Base-by-base conservation (phyloP, 2,113 vertebrate genomes). In the Albula goreensis region DNA sequence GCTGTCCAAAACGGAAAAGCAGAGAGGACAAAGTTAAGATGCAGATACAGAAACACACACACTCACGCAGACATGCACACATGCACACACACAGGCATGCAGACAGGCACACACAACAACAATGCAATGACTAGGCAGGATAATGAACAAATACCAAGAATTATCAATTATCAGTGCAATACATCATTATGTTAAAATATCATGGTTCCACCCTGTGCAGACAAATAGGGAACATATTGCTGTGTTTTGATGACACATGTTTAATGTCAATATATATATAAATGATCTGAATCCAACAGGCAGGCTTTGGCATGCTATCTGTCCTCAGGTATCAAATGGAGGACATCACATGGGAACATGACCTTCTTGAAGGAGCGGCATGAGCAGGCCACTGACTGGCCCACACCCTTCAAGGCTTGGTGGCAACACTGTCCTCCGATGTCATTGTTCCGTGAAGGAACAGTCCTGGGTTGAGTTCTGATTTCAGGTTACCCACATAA, bases 1-100 rank as follows among this genome's bases (percentile, higher is more conserved):
- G 87, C 98, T 99, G 88, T 50, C 83, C 41, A 89, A 19, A 83
- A 82, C 84, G 89, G 22, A 52, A 50, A 57, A 25, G 15, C 70
- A 60, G 5, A 2, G 74, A 51, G 57, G 85, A 11, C 85, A 52
- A 5, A 82, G 31, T 56, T 4, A 56, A 41, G 31, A 41, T 41
- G 31, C 2, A 56, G 57, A 48, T 66, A 56, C 51, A 52, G 70
- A 70, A 12, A 51, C 12, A 50, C 83, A 50, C 53, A 85, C 79
- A 77, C 53, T 83, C 79, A 77, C 31, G 1, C 3, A 56, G 52
- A 48, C 78, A 56, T 31, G 41, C 81, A 70, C 17, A 51, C 12
- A 50, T 81, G 41, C 53, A 85, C 79, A 77, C 49, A 70, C 48
- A 19, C 31, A 41, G 31, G 31, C 31, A 41, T 41, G 31, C 31